Evolutionary conservation across 1,140 invertebrate genomes (phyloP).

Genomic region (Caerostris darwini): DNA sequence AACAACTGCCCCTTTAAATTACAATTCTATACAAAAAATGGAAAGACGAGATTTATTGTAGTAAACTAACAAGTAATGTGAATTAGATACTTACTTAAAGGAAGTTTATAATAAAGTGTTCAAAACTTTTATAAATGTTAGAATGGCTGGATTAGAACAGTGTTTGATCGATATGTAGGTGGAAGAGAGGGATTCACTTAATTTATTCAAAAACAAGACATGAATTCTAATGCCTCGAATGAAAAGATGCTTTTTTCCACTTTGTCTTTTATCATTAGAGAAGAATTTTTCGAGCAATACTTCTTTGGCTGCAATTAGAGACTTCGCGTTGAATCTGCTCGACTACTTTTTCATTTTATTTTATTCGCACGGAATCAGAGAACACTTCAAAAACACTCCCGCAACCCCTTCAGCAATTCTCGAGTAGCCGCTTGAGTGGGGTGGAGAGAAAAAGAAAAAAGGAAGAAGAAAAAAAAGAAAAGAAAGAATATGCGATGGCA

Average conservation of each 20-base stretch:
- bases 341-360: background rate
- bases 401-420: background rate
- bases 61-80: too few relatives aligned
- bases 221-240: background rate
- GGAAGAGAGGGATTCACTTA: background rate
- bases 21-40: too few relatives aligned
- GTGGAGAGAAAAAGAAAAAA: too few relatives aligned
- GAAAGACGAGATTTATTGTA: too few relatives aligned
- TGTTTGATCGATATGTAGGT: background rate
- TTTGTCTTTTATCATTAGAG: background rate
- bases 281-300: background rate
- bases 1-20: too few relatives aligned
- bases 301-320: background rate
- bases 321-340: background rate
- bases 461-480: background rate
- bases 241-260: background rate
- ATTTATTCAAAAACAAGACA: background rate
- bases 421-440: background rate
- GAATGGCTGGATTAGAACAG: background rate
- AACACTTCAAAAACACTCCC: background rate
- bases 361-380: constrained; percentile 31
- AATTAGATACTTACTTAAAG: too few relatives aligned
- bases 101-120: too few relatives aligned
- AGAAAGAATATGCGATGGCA: background rate
- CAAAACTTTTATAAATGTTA: too few relatives aligned